phyloP scores from a whole-genome alignment of 1,140 invertebrate genomes.

The Cylas formicarius region DNA sequence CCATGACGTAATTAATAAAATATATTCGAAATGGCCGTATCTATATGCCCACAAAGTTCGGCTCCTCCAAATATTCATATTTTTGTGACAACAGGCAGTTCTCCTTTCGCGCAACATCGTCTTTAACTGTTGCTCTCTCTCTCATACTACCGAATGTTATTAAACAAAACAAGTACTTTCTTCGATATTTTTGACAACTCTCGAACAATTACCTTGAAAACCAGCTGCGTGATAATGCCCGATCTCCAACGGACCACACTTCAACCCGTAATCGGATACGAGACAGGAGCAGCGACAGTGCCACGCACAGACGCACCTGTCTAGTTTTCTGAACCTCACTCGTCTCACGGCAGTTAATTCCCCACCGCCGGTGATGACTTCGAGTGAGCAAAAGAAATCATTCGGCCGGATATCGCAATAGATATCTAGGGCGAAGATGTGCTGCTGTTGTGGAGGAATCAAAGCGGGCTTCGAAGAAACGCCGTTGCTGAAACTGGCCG shows the following conservation, averaged over 20 bases:
- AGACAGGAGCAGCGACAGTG: slow-evolving; percentile 44
- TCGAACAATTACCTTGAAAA: slow-evolving; percentile 35
- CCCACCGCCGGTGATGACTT: slow-evolving; percentile 40
- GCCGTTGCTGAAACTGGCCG: slow-evolving; percentile 40
- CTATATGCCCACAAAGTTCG: too few species aligned
- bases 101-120: too few species aligned
- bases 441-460: slow-evolving; percentile 42
- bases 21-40: too few species aligned
- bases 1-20: too few species aligned
- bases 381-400: slow-evolving; percentile 42
- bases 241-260: slow-evolving; percentile 34
- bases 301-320: slow-evolving; percentile 45
- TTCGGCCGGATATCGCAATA: slow-evolving; percentile 34
- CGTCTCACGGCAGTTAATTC: slow-evolving; percentile 42
- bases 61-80: too few species aligned
- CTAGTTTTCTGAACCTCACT: slow-evolving; percentile 39
- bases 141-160: too few species aligned
- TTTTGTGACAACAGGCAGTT: too few species aligned
- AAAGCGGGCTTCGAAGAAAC: slow-evolving; percentile 35
- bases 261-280: slow-evolving; percentile 30
- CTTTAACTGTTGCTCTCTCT: too few species aligned
- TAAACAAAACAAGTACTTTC: too few species aligned
- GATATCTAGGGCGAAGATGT: slow-evolving; percentile 40
- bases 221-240: slow-evolving; percentile 44
- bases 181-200: too few species aligned